Conservation (phyloP, 2,888 invertebrate genomes). For the Nomada flava region DNA sequence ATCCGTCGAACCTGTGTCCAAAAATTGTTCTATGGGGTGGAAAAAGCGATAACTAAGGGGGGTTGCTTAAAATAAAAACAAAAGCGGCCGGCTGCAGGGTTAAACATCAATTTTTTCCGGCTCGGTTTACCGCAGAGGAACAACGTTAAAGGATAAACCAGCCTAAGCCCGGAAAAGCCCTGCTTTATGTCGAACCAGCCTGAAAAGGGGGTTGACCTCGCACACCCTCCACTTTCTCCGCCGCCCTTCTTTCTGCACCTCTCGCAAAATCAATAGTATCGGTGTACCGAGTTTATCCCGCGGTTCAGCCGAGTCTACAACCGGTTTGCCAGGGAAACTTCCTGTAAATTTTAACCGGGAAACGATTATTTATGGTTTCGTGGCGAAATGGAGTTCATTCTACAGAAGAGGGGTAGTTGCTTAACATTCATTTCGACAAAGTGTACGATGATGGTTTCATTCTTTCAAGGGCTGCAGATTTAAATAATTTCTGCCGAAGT, state of each 20-base stretch:
- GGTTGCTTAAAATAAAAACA: slow-evolving; percentile 9
- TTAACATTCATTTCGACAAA: too few relatives aligned
- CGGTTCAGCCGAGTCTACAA: slow-evolving; percentile 52
- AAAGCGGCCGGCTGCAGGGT: background rate
- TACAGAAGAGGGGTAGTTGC: too few relatives aligned
- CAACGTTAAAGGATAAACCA: slow-evolving; percentile 57
- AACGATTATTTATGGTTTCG: too few relatives aligned
- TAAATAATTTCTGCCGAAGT: too few relatives aligned
- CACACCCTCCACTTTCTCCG: slow-evolving; percentile 62
- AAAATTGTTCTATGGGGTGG: background rate
- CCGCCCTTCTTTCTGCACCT: slow-evolving; percentile 50
- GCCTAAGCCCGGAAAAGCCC: slow-evolving; percentile 54
- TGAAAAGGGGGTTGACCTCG: slow-evolving; percentile 66
- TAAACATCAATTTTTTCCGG: slow-evolving; percentile 38
- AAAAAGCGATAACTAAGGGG: background rate
- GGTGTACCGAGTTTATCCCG: slow-evolving; percentile 66
- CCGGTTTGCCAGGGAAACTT: slow-evolving; percentile 5
- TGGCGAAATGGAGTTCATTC: too few relatives aligned
- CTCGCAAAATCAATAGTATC: slow-evolving; percentile 72
- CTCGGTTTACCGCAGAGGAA: slow-evolving; percentile 11
- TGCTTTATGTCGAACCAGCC: slow-evolving; percentile 48
- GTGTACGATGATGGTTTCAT: too few relatives aligned
- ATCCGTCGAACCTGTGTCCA: too few relatives aligned
- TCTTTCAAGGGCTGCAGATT: too few relatives aligned
- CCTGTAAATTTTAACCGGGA: background rate